phyloP scores from a whole-genome alignment of 2,113 vertebrate species.

The Pandion haliaetus region DNA sequence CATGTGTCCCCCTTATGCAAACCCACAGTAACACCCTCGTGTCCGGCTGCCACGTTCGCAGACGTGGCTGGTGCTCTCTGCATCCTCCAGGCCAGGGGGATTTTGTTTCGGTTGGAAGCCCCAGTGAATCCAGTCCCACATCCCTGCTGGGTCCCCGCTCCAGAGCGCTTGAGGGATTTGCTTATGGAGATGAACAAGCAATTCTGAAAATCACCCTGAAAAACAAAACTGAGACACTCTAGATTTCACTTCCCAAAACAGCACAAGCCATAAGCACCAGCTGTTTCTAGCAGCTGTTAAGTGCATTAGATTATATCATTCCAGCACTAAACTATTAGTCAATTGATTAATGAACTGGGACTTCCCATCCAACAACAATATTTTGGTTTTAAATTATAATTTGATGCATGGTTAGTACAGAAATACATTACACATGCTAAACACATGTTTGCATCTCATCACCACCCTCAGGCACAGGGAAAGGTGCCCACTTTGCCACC shows the following conservation, averaged over 20 bases:
- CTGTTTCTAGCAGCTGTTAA: slow-evolving; percentile 40
- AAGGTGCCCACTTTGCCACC: not conserved
- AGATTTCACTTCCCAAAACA: not conserved
- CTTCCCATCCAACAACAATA: slow-evolving; percentile 43
- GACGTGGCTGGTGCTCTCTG: not conserved
- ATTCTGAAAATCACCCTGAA: not conserved
- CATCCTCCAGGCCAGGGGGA: not conserved
- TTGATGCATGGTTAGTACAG: not conserved
- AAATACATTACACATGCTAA: not conserved
- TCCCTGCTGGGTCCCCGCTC: not conserved
- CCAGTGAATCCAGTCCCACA: not conserved
- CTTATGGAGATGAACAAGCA: not conserved
- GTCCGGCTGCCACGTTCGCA: not conserved
- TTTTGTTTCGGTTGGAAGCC: not conserved
- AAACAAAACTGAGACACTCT: not conserved
- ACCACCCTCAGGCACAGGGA: not conserved
- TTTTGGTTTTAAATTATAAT: slow-evolving; percentile 46
- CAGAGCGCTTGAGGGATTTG: not conserved
- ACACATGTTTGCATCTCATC: not conserved
- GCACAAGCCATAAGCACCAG: not conserved
- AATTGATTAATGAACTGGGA: slow-evolving; percentile 54
- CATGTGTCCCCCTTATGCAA: fast-evolving
- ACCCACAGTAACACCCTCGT: not conserved
- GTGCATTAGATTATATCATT: not conserved
- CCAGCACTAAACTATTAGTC: slow-evolving; percentile 30